Conservation (phyloP, 2,113 vertebrate species). For the Plotosus lineatus region DNA sequence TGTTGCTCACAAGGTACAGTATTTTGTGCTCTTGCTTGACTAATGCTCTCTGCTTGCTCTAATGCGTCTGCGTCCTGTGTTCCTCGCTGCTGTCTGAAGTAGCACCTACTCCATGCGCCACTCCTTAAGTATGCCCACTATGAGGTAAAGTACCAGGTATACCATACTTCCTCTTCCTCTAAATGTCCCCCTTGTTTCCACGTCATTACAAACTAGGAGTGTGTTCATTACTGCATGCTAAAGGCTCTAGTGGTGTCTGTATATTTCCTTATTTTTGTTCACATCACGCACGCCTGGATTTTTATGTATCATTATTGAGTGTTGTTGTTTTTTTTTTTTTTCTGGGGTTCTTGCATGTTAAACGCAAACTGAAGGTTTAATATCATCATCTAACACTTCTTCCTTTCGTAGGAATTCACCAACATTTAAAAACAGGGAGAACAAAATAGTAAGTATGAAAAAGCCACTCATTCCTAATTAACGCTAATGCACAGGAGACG, state of each 20-base stretch:
- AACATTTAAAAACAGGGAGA: slow-evolving; percentile 93
- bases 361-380: background rate
- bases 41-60: slow-evolving; percentile 43
- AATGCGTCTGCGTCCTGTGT: slow-evolving; percentile 68
- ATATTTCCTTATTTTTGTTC: background rate
- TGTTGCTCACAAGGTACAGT: slow-evolving; percentile 9
- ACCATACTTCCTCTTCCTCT: background rate
- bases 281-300: too few relatives aligned
- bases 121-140: slow-evolving; percentile 92
- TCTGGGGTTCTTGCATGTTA: background rate
- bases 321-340: background rate
- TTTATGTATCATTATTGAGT: background rate
- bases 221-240: background rate
- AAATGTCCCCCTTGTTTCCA: background rate
- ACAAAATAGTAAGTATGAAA: slow-evolving; percentile 86
- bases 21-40: slow-evolving; percentile 29
- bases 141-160: slow-evolving; percentile 83
- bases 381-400: slow-evolving; percentile 1
- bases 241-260: background rate
- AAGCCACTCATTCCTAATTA: background rate
- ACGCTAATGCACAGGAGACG: too few relatives aligned
- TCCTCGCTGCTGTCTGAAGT: slow-evolving; percentile 66
- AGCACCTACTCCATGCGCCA: slow-evolving; percentile 86
- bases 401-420: slow-evolving; percentile 83
- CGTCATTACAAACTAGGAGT: background rate